Evolutionary conservation across 2,797 vertebrate genomes (phyloP), one percentile per base, ranked within the genome.

Genomic region (Nyctalus aviator): DNA sequence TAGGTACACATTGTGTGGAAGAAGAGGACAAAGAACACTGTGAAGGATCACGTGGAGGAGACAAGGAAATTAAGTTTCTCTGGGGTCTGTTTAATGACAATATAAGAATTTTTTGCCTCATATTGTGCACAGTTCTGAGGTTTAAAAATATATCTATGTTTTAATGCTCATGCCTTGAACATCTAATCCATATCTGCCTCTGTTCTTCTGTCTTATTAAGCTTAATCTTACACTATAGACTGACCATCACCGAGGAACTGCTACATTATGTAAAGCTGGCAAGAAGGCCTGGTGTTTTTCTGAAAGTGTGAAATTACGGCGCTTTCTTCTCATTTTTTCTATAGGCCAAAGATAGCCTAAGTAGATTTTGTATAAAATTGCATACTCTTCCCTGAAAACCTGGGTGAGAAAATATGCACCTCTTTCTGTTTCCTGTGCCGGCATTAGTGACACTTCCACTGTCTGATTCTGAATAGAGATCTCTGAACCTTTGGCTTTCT

Each of bases 71-170:
- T n/a, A 57, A 68, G 27, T 14, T 5, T 71, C 68, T 30, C 59
- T 15, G 3, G 64, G 17, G 27, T n/a, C 50, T 55, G 32, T 55
- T 88, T 46, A 37, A 83, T 66, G 76, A 83, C 13, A 57, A 21
- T 4, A 46, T 66, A 48, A 0, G 6, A 87, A 5, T 41, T 37
- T 76, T 84, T 71, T 72, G 35, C 62, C 35, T 75, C 44, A 76
- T 46, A 21, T 48, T 53, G 62, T 82, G 41, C 46, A 53, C 64
- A 73, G 46, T 87, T 88, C 30, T 78, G 72, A 90, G 73, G 48
- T 79, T 75, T 95, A 93, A 32, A 82, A 68, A 90, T 81, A 64
- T 41, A 53, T 92, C 32, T 72, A 84, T 90, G 41, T 79, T n/a
- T 57, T 94, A 84, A 57, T 79, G 76, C 37, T 69, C 18, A 18